Base-by-base conservation (phyloP, 2,797 vertebrate species). In the Poecilia velifera region DNA sequence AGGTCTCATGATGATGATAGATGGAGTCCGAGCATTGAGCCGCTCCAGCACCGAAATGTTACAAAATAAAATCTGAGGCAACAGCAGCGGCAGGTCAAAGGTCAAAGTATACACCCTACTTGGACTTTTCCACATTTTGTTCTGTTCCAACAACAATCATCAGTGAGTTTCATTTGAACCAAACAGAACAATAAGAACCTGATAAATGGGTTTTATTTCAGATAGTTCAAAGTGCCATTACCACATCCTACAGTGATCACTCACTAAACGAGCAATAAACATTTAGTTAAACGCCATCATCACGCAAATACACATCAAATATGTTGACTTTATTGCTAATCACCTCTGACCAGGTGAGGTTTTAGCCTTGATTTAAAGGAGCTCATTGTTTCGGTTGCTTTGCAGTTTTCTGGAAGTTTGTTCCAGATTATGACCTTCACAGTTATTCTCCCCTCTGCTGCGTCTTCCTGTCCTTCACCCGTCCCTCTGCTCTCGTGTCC, bases 401-500 rank as follows among this genome's bases (percentile, higher is more conserved):
- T 53, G 51, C 51, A 53, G 51, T 53, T 53, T 53, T 53, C 51
- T 53, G 22, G 2, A 25, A 22, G 22, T 53, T 25, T 53, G 51
- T 53, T 53, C 22, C 51, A 53, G 51, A 53, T 53, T 10, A 25
- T 25, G 51, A 25, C 22, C 51, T 53, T 25, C 51, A 53, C 51
- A 9, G 22, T 25, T 53, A 25, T 22, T 53, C 51, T 53, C 22
- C 51, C 20, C 10, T 41, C 41, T n/a, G 9, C 64, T 68, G 20
- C 20, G 1, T 68, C 3, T 66, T 66, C 36, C 36, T 68, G 64
- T n/a, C 18, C 22, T 70, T 9, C 39, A 68, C 22, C 18, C 18
- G 20, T 43, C 25, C 12, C 39, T n/a, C 20, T 70, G 41, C 82
- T 12, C 89, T 28, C 82, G 4, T 46, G 8, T 85, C 0, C 92